Conservation (phyloP, 2,113 vertebrate species). For the Chionis minor region DNA sequence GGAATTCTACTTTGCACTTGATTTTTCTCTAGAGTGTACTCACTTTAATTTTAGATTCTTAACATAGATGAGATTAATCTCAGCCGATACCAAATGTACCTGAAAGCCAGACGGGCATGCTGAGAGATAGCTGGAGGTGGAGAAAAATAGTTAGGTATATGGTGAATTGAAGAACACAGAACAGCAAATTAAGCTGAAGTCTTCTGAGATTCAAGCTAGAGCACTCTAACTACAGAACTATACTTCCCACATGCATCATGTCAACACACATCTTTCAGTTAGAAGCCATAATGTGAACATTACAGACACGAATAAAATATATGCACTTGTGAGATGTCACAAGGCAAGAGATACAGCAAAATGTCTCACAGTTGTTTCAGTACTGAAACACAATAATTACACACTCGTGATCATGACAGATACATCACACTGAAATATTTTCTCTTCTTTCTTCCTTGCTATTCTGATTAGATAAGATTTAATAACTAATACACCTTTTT, state of each 20-base stretch:
- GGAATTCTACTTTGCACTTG: background rate
- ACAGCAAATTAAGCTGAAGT: background rate
- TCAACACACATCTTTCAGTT: background rate
- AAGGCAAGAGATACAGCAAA: background rate
- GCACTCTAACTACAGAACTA: background rate
- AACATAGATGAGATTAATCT: background rate
- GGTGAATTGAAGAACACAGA: background rate
- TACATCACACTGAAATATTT: background rate
- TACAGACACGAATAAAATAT: background rate
- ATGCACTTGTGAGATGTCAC: background rate
- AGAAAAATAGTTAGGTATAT: background rate
- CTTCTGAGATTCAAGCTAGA: background rate
- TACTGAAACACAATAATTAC: background rate
- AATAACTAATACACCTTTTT: background rate
- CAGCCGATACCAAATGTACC: background rate
- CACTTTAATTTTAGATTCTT: background rate
- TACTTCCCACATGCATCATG: background rate
- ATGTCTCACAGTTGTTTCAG: background rate
- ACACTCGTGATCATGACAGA: background rate
- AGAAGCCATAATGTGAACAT: background rate
- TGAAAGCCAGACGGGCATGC: background rate
- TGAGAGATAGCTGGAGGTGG: background rate
- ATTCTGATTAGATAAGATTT: background rate
- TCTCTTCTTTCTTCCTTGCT: background rate
- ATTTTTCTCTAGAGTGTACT: background rate